Conservation (phyloP, 2,113 vertebrate genomes). For the Gavia stellata region DNA sequence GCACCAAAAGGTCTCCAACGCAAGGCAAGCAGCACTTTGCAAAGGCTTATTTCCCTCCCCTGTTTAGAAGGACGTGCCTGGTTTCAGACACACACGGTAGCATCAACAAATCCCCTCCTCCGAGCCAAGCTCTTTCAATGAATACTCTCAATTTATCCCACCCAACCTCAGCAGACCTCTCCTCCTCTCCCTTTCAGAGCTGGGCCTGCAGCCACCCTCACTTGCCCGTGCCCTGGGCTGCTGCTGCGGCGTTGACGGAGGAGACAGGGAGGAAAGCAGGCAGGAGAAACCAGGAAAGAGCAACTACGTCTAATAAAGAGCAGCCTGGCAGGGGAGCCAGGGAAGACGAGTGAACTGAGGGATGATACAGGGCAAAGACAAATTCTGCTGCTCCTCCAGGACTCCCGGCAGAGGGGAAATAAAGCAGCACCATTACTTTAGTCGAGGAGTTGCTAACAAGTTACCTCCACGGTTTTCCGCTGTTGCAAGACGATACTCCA, state of each 20-base stretch:
- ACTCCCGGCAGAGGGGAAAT: not conserved
- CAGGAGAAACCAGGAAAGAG: not conserved
- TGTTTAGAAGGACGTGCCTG: rapidly evolving
- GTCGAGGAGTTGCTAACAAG: not conserved
- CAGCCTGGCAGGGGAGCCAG: rapidly evolving
- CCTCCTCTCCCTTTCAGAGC: not conserved
- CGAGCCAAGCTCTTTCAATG: not conserved
- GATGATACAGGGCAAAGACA: not conserved
- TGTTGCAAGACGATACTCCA: not conserved
- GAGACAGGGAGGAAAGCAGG: not conserved
- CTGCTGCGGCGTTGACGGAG: rapidly evolving
- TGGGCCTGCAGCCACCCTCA: not conserved
- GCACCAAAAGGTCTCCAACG: not conserved
- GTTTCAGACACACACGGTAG: not conserved
- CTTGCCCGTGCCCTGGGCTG: rapidly evolving
- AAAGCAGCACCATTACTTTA: not conserved
- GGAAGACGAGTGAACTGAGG: not conserved
- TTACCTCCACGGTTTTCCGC: not conserved
- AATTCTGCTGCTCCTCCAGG: not conserved
- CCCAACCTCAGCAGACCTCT: not conserved
- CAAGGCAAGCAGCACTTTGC: not conserved
- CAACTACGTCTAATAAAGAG: not conserved
- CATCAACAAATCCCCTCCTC: not conserved
- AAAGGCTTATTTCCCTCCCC: not conserved
- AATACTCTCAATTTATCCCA: not conserved